Percentiles rank a stretch among this genome's conserved stretches.
These are phyloP conservation scores for Labia minor DNA, from an alignment of 2,888 invertebrate genomes.

Conservation along the genomic window DNA sequence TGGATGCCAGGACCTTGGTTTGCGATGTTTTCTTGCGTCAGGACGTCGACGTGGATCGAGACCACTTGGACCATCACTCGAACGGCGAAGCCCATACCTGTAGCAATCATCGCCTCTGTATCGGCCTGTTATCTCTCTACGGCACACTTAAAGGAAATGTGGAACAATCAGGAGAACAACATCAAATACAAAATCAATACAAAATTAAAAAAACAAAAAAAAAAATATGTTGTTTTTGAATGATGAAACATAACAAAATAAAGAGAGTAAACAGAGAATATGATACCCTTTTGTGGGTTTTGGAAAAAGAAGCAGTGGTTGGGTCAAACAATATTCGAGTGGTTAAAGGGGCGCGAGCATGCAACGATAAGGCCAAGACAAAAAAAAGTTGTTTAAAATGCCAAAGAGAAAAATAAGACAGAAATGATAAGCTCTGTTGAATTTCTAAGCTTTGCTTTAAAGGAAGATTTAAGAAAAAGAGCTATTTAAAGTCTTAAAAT, in stretches of 20 bases:
- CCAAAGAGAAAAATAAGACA: conserved; percentile 1
- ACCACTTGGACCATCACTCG: conserved; percentile 30
- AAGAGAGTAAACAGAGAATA: not conserved
- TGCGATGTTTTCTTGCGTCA: conserved; percentile 31
- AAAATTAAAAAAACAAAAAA: not conserved
- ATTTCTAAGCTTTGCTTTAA: too few species aligned
- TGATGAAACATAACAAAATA: not conserved
- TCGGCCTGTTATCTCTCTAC: not conserved
- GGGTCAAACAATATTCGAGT: not conserved
- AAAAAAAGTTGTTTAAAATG: conserved; percentile 15
- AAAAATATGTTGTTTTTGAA: not conserved
- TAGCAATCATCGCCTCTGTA: conserved; percentile 13
- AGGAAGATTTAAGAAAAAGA: conserved; percentile 21
- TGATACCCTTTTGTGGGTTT: not conserved
- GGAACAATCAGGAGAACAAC: conserved; percentile 16
- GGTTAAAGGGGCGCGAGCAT: conserved; percentile 2
- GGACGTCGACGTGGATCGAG: conserved; percentile 28
- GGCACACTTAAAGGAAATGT: conserved; percentile 18
- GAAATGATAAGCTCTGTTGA: not conserved
- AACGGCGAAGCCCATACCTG: conserved; percentile 31
- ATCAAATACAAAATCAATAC: conserved; percentile 8
- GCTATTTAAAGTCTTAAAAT: not conserved
- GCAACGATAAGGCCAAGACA: conserved; percentile 15
- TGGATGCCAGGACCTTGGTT: conserved; percentile 42
- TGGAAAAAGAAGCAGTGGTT: not conserved